Conservation (phyloP, 2,113 vertebrate genomes). For the Pseudolaguvia tuberculata region DNA sequence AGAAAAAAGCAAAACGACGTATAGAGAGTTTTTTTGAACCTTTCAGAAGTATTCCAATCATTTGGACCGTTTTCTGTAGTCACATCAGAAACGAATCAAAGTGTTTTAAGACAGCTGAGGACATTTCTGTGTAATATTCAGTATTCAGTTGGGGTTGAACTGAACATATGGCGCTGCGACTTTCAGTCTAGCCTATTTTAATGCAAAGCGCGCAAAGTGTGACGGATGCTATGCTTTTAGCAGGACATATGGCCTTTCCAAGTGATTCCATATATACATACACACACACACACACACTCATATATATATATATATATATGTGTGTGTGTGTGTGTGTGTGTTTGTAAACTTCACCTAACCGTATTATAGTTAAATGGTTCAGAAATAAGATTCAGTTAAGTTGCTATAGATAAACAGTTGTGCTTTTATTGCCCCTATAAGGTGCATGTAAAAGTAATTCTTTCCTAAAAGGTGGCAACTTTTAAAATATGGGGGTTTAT, state of each 20-base stretch:
- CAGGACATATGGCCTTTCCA: not conserved
- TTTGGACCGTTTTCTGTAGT: not conserved
- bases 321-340: no score
- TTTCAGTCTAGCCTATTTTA: not conserved
- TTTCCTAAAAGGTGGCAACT: not conserved
- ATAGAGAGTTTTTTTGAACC: no score
- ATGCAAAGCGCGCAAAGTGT: conserved; percentile 8
- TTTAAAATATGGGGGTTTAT: not conserved
- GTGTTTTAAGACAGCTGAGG: not conserved
- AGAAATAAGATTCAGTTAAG: not conserved
- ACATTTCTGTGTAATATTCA: no score
- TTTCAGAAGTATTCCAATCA: not conserved
- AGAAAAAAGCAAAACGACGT: not conserved
- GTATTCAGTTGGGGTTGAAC: not conserved
- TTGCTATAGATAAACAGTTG: not conserved
- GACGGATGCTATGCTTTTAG: not conserved
- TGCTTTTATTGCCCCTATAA: not conserved
- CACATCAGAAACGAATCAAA: not conserved
- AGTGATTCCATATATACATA: not conserved
- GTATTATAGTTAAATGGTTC: not conserved
- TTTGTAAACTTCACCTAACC: no score
- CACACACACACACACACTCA: not conserved
- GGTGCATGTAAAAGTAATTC: not conserved
- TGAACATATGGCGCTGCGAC: conserved; percentile 19
- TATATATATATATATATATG: not conserved